A percentile compares a stretch with the other conserved stretches of the same genome.
Conservation (phyloP, 2,888 invertebrate genomes). For the Pterobdella sp. region DNA sequence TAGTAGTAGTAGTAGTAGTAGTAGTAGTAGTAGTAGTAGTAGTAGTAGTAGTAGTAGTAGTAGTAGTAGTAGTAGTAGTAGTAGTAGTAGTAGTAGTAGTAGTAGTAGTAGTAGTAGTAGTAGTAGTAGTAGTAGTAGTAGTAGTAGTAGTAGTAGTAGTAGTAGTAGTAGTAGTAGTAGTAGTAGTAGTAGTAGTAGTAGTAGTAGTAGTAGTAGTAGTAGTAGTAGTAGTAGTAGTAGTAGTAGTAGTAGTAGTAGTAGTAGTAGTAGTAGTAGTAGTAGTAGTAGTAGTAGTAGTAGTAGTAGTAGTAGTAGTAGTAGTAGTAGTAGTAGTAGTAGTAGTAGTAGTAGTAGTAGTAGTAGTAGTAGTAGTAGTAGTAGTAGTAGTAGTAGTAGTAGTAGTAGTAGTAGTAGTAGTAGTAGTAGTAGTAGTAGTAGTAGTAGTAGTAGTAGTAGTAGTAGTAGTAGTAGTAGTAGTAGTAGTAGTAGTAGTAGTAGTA, state of each 20-base stretch:
- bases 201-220: slow-evolving; percentile 22
- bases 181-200: slow-evolving; percentile 18
- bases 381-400: slow-evolving; percentile 16
- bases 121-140: slow-evolving; percentile 8
- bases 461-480: slow-evolving; percentile 3
- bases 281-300: slow-evolving; percentile 21
- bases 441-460: slow-evolving; percentile 15
- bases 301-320: slow-evolving; percentile 22
- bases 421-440: background rate
- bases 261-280: slow-evolving; percentile 22
- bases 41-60: slow-evolving; percentile 15
- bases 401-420: background rate
- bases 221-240: slow-evolving; percentile 22
- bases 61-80: background rate
- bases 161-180: slow-evolving; percentile 21
- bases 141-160: slow-evolving; percentile 17
- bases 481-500: background rate
- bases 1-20: slow-evolving; percentile 5
- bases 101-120: slow-evolving; percentile 8
- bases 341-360: slow-evolving; percentile 20
- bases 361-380: slow-evolving; percentile 22
- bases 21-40: background rate
- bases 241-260: slow-evolving; percentile 22
- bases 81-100: slow-evolving; percentile 3
- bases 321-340: slow-evolving; percentile 22